Evolutionary conservation across 2,888 invertebrate genomes (phyloP).

Genomic region (Tiliacea citrago): DNA sequence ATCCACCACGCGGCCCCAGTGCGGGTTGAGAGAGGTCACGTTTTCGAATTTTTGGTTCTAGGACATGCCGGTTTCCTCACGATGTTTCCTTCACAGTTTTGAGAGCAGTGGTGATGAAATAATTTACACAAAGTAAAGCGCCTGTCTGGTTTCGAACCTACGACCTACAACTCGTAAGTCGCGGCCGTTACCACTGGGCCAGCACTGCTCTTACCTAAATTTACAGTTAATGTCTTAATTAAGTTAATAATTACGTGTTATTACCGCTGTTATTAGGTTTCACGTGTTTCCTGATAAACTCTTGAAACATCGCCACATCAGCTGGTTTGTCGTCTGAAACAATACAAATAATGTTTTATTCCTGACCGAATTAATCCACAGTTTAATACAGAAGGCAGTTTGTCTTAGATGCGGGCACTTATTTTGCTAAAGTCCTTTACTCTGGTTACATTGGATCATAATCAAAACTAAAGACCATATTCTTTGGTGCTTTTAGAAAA

Average conservation of each 20-base stretch:
- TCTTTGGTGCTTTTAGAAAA: neutral
- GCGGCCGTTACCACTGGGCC: too few species aligned
- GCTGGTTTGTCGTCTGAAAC: slow-evolving; percentile 84
- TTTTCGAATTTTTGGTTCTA: too few species aligned
- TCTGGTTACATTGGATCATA: neutral
- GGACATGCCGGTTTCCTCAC: too few species aligned
- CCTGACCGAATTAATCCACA: neutral
- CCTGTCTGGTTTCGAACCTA: too few species aligned
- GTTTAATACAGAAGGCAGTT: neutral
- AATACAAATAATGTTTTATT: neutral
- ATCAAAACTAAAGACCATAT: neutral
- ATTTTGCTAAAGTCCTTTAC: neutral
- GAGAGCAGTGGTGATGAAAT: too few species aligned
- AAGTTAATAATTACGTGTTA: slow-evolving; percentile 67
- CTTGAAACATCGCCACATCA: slow-evolving; percentile 85
- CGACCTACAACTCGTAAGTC: too few species aligned
- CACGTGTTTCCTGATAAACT: slow-evolving; percentile 85
- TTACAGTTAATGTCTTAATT: slow-evolving; percentile 56
- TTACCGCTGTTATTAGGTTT: slow-evolving; percentile 77
- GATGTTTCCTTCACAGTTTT: too few species aligned
- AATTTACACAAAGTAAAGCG: too few species aligned
- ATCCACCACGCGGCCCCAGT: too few species aligned
- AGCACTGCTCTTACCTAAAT: slow-evolving; percentile 62
- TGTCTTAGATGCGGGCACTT: too few species aligned
- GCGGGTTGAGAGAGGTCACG: too few species aligned